Evolutionary conservation across 2,888 invertebrate species (phyloP), one percentile per base, ranked within the genome.

Genomic region (Coelinius sp.): DNA sequence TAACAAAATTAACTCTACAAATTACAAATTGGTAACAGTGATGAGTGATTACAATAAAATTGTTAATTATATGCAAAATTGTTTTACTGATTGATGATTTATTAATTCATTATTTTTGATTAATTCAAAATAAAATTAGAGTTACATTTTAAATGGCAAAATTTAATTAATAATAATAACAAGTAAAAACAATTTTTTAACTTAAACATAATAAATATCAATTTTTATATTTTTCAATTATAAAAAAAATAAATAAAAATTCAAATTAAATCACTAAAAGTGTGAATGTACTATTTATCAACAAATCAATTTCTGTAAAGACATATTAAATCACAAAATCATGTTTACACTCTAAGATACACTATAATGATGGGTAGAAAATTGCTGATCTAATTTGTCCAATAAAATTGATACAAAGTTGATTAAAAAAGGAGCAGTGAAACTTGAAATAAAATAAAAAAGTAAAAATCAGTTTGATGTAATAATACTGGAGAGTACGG

Each of bases 391-490:
- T n/a, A 41, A 31, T 46, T 53, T 46, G 31, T 49, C 17, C 20
- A 38, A 68, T 56, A 25, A 68, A 68, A 68, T 68, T 24, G 24
- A 59, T 68, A 20, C 35, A 31, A 52, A 20, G 31, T 46, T 49
- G 12, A 44, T 49, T 12, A 31, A 65, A 14, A 14, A 66, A 35
- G 6, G 8, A 56, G 14, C 3, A 35, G 12, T 7, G 7, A 25
- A 56, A 27, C 49, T 6, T 20, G 49, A 10, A 22, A 49, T 22
- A 20, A 24, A 41, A 44, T 2, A 49, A 66, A 65, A 27, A 8
- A 4, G 20, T 35, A 5, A 66, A 67, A 56, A 69, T 69, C 38
- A 63, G 63, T 69, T 63, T 59, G 46, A 24, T 41, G 41, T 38
- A 63, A 63, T 63, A 63, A 63, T n/a, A 62, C 31, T 38, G 25